Evolutionary conservation across 2,797 vertebrate species (phyloP), one percentile per base, ranked within the genome.

Genomic region (Propithecus perrieri): DNA sequence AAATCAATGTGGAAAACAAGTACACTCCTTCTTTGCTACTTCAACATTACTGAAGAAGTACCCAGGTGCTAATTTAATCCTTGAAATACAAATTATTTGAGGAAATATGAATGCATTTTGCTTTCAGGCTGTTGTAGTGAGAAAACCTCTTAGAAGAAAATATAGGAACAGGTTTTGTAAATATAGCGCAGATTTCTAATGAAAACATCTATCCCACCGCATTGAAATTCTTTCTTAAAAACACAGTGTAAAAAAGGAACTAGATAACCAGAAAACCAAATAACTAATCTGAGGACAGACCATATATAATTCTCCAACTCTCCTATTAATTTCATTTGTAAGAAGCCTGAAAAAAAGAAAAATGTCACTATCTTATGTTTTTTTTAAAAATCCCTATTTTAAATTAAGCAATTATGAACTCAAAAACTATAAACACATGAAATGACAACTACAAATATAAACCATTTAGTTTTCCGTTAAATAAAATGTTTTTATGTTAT

Each of bases 381-480:
- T 96, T 35, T 59, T 28, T 12, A 5, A 61, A 83, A 90, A 85
- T 72, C 14, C 48, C 74, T 95, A 97, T 91, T 85, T 92, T 97
- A 97, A 96, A 30, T 26, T 28, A 93, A 84, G 6, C 57, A 71
- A 50, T 17, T 61, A 90, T 53, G 35, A 97, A 97, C 61, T 72
- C 72, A 95, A 48, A 97, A 93, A 84, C 33, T 87, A 93, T 90
- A 95, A 92, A 67, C 38, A 65, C 4, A 61, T 11, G 33, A 72
- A 97, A 53, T 89, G 95, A 97, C 97, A 97, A 96, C 80, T 97
- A 96, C 86, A 96, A 94, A 97, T 98, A 96, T 92, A 91, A 92
- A 91, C 72, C 87, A 72, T 90, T 97, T 96, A 92, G 22, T 53
- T 61, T 97, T 97, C 92, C 95, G 91, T 95, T 74, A 96, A 97